These are phyloP conservation scores for Pollachius pollachius DNA, from an alignment of 2,113 vertebrate genomes.

Conservation along the genomic window DNA sequence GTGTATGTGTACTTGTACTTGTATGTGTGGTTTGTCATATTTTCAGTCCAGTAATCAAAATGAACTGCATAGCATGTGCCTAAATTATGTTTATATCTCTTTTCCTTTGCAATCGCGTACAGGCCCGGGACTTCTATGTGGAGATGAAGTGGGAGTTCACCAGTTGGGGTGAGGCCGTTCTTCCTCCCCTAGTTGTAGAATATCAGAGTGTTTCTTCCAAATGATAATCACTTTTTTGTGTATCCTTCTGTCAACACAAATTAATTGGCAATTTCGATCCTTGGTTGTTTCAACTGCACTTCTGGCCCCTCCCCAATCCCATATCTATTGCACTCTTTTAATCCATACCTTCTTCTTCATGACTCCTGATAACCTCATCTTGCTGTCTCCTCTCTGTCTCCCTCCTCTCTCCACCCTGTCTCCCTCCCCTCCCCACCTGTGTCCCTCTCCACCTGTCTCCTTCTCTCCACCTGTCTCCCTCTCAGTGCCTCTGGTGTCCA, in stretches of 20 bases:
- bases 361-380: too few relatives aligned
- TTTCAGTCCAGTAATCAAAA: too few relatives aligned
- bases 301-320: too few relatives aligned
- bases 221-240: too few relatives aligned
- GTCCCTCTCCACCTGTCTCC: neutral
- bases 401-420: neutral
- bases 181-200: neutral
- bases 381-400: neutral
- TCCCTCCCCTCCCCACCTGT: neutral
- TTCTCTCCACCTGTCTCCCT: neutral
- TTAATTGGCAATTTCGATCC: too few relatives aligned
- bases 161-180: slow-evolving; percentile 87
- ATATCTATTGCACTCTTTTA: neutral
- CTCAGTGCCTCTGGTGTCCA: slow-evolving; percentile 91
- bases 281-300: too few relatives aligned
- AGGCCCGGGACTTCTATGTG: slow-evolving; percentile 94
- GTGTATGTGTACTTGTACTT: too few relatives aligned
- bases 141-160: slow-evolving; percentile 99
- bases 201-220: too few relatives aligned
- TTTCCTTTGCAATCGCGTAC: slow-evolving; percentile 18
- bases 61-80: too few relatives aligned
- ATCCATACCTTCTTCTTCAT: neutral
- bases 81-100: too few relatives aligned
- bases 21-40: too few relatives aligned
- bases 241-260: too few relatives aligned